These are phyloP conservation scores for Mormyrus lacerda DNA, from an alignment of 2,113 vertebrate genomes.

Conservation along the genomic window DNA sequence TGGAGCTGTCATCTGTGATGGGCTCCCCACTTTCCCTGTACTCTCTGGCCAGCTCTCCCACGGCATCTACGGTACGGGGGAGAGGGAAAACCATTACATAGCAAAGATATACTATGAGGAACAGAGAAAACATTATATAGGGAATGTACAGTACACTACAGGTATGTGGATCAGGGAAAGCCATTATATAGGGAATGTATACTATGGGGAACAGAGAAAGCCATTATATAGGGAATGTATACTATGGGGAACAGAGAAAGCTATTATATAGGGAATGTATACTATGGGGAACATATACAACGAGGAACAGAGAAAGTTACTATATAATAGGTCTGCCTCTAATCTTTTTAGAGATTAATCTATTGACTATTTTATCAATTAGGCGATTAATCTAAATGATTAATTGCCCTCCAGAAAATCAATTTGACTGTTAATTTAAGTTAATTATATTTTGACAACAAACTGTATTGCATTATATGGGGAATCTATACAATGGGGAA, in stretches of 20 bases:
- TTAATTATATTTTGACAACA: no score
- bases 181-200: neutral
- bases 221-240: no score
- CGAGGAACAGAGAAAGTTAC: constrained; percentile 21
- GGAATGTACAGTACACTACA: neutral
- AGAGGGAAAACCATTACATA: constrained; percentile 11
- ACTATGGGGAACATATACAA: neutral
- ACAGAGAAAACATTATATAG: constrained; percentile 9
- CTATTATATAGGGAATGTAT: neutral
- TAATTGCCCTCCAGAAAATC: no score
- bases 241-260: constrained; percentile 19
- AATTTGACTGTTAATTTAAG: no score
- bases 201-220: neutral
- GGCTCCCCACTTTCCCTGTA: constrained; percentile 85
- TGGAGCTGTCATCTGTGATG: constrained; percentile 85
- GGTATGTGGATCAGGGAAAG: neutral
- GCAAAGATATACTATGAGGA: neutral
- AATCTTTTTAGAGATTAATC: no score
- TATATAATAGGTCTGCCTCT: no score
- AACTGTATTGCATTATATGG: neutral
- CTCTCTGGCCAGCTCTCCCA: constrained; percentile 79
- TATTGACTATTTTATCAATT: no score
- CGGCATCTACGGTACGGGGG: constrained; percentile 68
- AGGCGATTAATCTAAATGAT: no score
- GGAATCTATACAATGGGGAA: neutral